Percentiles rank a stretch among this genome's conserved stretches.
phyloP scores from a whole-genome alignment of 2,113 vertebrate genomes.

The Vulpes ferrilata region DNA sequence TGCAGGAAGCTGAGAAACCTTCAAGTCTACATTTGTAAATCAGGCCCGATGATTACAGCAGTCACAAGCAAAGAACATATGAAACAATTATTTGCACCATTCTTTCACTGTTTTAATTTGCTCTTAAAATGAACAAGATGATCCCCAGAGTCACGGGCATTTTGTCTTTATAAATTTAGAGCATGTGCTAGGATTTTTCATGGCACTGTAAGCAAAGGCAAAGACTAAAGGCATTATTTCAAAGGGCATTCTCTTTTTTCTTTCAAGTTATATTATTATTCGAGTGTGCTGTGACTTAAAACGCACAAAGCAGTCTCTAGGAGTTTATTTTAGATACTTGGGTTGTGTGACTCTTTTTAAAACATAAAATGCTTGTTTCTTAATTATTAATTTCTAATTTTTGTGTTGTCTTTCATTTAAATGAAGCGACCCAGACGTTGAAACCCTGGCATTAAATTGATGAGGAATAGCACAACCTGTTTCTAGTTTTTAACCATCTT shows the following conservation, averaged over 20 bases:
- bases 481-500: slow-evolving; percentile 48
- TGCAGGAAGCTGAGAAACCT: slow-evolving; percentile 99
- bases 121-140: slow-evolving; percentile 88
- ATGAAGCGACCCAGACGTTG: neutral
- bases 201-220: slow-evolving; percentile 66
- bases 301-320: slow-evolving; percentile 23
- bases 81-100: slow-evolving; percentile 91
- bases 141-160: slow-evolving; percentile 84
- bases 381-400: slow-evolving; percentile 57
- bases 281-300: slow-evolving; percentile 67
- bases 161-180: slow-evolving; percentile 86
- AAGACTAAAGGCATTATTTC: slow-evolving; percentile 73
- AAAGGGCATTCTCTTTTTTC: slow-evolving; percentile 72
- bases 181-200: slow-evolving; percentile 76
- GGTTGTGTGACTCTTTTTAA: slow-evolving; percentile 54
- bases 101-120: slow-evolving; percentile 91
- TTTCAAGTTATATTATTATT: slow-evolving; percentile 70
- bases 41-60: slow-evolving; percentile 99
- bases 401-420: slow-evolving; percentile 53
- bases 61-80: slow-evolving; percentile 94
- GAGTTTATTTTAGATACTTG: slow-evolving; percentile 32
- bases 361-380: neutral
- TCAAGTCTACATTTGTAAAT: slow-evolving; percentile 99
- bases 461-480: slow-evolving; percentile 18
- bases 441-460: slow-evolving; percentile 48